These are phyloP conservation scores for Lutraria lutraria DNA, from an alignment of 2,888 invertebrate species.

Conservation along the genomic window DNA sequence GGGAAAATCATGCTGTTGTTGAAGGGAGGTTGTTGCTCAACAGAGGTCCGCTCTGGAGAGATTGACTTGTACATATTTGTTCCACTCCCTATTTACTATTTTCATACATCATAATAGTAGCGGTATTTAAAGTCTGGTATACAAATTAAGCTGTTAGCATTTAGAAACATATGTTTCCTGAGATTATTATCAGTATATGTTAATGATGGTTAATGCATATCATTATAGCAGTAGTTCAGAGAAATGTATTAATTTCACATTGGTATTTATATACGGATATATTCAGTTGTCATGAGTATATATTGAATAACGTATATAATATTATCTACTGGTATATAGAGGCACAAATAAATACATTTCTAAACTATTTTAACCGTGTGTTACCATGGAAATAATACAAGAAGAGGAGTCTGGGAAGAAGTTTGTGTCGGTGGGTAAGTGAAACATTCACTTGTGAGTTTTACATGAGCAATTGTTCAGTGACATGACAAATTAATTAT, in stretches of 20 bases:
- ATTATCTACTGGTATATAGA: not conserved
- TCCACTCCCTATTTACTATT: too few relatives aligned
- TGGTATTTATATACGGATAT: not conserved
- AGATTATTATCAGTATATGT: not conserved
- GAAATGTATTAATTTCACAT: not conserved
- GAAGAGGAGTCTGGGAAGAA: not conserved
- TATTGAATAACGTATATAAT: too few relatives aligned
- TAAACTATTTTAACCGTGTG: not conserved
- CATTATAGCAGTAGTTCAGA: not conserved
- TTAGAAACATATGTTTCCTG: constrained; percentile 11
- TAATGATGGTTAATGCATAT: not conserved
- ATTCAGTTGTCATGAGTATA: too few relatives aligned
- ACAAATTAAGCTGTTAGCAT: not conserved
- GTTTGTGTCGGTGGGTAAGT: not conserved
- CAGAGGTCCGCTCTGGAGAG: too few relatives aligned
- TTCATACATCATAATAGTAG: too few relatives aligned
- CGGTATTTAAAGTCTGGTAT: not conserved
- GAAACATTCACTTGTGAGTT: not conserved
- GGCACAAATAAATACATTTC: not conserved
- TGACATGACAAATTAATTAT: too few relatives aligned
- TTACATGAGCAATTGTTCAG: too few relatives aligned
- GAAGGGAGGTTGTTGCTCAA: too few relatives aligned
- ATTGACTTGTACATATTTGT: too few relatives aligned
- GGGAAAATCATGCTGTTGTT: too few relatives aligned
- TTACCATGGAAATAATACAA: not conserved